Evolutionary conservation across 2,888 invertebrate species (phyloP).

Genomic region (Macaria liturata): DNA sequence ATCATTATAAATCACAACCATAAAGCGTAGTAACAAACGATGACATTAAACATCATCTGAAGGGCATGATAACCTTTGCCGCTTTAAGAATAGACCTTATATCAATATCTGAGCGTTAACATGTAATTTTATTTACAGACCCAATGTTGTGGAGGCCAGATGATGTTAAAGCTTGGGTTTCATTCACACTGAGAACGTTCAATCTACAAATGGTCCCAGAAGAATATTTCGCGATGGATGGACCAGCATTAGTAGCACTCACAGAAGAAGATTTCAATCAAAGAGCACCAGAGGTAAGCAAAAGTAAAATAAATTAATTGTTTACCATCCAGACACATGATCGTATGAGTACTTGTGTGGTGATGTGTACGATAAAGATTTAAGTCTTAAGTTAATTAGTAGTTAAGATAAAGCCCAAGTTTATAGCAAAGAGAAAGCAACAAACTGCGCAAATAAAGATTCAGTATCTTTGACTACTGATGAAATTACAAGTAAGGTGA

Average conservation of each 20-base stretch:
- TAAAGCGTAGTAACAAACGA: neutral
- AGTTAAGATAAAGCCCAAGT: no score
- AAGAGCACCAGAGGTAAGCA: conserved; percentile 90
- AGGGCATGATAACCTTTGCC: conserved; percentile 29
- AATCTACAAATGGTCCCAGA: conserved; percentile 88
- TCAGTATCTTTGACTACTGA: no score
- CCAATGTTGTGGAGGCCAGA: conserved; percentile 93
- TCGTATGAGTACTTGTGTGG: no score
- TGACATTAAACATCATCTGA: conserved; percentile 3
- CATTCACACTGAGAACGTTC: conserved; percentile 93
- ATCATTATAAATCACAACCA: conserved; percentile 1
- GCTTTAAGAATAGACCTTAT: conserved; percentile 4
- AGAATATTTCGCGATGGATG: conserved; percentile 92
- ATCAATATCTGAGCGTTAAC: neutral
- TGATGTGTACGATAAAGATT: no score
- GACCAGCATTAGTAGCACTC: conserved; percentile 88
- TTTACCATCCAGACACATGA: no score
- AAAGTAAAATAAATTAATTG: no score
- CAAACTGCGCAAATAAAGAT: no score
- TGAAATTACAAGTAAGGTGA: no score
- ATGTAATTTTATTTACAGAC: conserved; percentile 83
- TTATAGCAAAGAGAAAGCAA: no score
- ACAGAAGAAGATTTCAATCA: conserved; percentile 93
- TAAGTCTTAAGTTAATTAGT: no score
- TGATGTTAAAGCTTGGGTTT: conserved; percentile 95